Evolutionary conservation across 2,888 invertebrate species (phyloP).

Genomic region (Lasioglossum leucozonium): DNA sequence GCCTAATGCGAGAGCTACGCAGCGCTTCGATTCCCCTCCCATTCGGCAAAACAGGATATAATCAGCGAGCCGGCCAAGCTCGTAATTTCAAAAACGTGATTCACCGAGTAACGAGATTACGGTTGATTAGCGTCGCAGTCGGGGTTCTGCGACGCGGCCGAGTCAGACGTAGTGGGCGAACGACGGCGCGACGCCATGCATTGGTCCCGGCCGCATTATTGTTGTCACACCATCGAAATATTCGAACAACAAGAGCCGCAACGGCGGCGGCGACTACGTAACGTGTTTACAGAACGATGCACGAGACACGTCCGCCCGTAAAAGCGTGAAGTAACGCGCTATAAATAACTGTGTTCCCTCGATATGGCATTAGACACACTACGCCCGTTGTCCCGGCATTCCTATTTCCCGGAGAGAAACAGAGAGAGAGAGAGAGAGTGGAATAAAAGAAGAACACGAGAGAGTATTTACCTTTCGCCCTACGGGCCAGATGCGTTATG

Average conservation of each 20-base stretch:
- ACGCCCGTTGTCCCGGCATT: not conserved
- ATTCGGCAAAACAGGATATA: not conserved
- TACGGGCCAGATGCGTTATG: slow-evolving; percentile 79
- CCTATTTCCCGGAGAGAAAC: not conserved
- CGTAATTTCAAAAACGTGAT: not conserved
- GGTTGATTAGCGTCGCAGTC: not conserved
- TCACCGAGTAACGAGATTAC: not conserved
- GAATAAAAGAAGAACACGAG: not conserved
- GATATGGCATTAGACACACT: not conserved
- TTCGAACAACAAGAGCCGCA: not conserved
- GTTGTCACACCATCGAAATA: not conserved
- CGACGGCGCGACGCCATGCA: not conserved
- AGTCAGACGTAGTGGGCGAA: not conserved
- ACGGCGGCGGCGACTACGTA: too few species aligned
- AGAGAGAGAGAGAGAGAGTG: not conserved
- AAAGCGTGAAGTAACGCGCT: not conserved
- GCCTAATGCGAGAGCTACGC: not conserved
- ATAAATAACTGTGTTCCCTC: slow-evolving; percentile 34
- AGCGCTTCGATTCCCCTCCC: not conserved
- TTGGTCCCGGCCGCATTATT: not conserved
- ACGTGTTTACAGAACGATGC: slow-evolving; percentile 10
- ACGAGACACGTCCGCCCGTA: not conserved
- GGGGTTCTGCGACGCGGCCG: not conserved
- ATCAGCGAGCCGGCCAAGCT: not conserved
- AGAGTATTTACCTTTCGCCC: slow-evolving; percentile 78